These are phyloP conservation scores for Octopus sinensis DNA, from an alignment of 1,140 invertebrate genomes.

Conservation along the genomic window DNA sequence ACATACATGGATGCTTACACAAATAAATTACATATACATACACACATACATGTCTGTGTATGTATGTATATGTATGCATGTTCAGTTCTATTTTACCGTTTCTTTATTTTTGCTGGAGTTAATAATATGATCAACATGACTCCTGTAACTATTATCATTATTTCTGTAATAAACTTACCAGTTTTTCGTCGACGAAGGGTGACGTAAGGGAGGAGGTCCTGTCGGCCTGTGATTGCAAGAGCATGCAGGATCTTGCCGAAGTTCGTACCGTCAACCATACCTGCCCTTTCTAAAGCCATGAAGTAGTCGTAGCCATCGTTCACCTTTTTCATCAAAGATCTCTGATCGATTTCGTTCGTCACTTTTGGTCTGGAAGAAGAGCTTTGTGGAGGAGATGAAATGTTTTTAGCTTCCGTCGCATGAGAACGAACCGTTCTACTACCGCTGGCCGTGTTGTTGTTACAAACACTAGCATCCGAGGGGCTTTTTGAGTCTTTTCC, in stretches of 20 bases:
- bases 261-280: slow-evolving; percentile 43
- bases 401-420: not conserved
- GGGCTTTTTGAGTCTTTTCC: not conserved
- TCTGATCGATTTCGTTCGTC: not conserved
- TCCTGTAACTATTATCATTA: too few relatives aligned
- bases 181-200: slow-evolving; percentile 34
- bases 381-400: not conserved
- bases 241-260: slow-evolving; percentile 37
- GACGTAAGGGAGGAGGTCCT: slow-evolving; percentile 42
- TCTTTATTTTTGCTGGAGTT: too few relatives aligned
- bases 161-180: slow-evolving; percentile 31
- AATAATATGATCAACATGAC: too few relatives aligned
- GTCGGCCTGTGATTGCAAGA: slow-evolving; percentile 38
- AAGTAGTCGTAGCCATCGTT: slow-evolving; percentile 42
- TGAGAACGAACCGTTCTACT: not conserved
- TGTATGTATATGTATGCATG: too few relatives aligned
- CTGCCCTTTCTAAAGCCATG: slow-evolving; percentile 39
- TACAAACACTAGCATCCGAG: slow-evolving; percentile 21
- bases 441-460: not conserved
- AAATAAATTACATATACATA: too few relatives aligned
- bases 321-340: slow-evolving; percentile 23
- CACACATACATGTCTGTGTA: too few relatives aligned
- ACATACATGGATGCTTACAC: too few relatives aligned
- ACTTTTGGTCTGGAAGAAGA: not conserved
- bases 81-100: too few relatives aligned